phyloP scores from a whole-genome alignment of 2,888 invertebrate genomes.

The Drosophila emarginata region DNA sequence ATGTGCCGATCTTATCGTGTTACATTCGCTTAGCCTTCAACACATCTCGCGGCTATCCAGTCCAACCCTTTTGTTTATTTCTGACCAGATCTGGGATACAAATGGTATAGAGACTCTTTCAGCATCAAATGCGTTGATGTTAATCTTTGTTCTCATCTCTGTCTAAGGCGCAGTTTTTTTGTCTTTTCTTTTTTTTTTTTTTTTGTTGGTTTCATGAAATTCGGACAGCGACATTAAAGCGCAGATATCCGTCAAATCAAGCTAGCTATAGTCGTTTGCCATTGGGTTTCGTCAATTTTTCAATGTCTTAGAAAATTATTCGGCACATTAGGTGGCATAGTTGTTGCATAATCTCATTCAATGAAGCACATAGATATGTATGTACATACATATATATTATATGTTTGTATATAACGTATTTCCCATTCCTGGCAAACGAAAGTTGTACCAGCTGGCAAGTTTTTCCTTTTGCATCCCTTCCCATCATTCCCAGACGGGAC shows the following conservation, averaged over 20 bases:
- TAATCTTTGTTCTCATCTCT: conserved; percentile 36
- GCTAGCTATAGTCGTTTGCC: background rate
- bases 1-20: conserved; percentile 71
- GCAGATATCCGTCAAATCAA: conserved; percentile 33
- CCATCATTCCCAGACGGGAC: conserved; percentile 60
- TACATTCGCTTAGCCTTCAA: conserved; percentile 66
- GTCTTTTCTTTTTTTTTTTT: no score
- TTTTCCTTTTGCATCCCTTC: conserved; percentile 49
- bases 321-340: conserved; percentile 69
- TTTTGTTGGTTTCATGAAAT: conserved; percentile 47
- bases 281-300: conserved; percentile 61
- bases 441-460: conserved; percentile 50
- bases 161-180: conserved; percentile 51
- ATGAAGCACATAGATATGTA: conserved; percentile 5
- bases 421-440: conserved; percentile 22
- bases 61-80: conserved; percentile 57
- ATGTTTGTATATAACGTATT: conserved; percentile 23
- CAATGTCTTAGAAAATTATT: conserved; percentile 66
- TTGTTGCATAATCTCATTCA: conserved; percentile 59
- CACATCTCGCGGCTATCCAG: conserved; percentile 48
- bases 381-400: no score
- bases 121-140: conserved; percentile 51
- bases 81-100: conserved; percentile 58
- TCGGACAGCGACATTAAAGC: conserved; percentile 30
- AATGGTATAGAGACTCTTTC: conserved; percentile 40